A percentile compares a stretch with the other conserved stretches of the same genome.
These are phyloP conservation scores for Napeogenes sylphis DNA, from an alignment of 2,888 invertebrate species.

Conservation along the genomic window DNA sequence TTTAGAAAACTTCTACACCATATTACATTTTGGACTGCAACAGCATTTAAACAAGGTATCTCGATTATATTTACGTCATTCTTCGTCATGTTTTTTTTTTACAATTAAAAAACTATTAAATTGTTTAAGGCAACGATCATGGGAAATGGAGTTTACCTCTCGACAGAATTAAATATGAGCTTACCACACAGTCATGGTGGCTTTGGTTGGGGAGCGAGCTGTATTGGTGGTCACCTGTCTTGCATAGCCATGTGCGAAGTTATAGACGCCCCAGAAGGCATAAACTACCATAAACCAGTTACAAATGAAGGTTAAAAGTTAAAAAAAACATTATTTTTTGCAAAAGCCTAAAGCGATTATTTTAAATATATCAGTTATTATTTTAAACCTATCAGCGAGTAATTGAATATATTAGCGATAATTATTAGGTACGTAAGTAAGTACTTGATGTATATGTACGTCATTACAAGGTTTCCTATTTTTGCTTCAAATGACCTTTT, in stretches of 20 bases:
- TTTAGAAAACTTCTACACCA: slow-evolving; percentile 88
- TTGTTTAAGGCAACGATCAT: slow-evolving; percentile 77
- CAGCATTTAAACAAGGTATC: slow-evolving; percentile 82
- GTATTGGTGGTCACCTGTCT: slow-evolving; percentile 85
- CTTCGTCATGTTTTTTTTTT: slow-evolving; percentile 2
- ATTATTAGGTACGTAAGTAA: no score
- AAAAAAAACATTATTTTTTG: neutral
- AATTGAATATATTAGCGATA: no score
- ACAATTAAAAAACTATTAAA: slow-evolving; percentile 14
- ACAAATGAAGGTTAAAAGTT: slow-evolving; percentile 53
- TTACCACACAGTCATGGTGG: slow-evolving; percentile 84
- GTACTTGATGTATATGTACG: no score
- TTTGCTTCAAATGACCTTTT: no score
- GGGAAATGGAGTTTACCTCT: slow-evolving; percentile 86
- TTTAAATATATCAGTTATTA: no score
- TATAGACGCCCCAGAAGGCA: slow-evolving; percentile 82
- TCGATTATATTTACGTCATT: neutral
- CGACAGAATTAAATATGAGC: slow-evolving; percentile 84
- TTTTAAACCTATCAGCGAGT: no score
- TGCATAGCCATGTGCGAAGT: slow-evolving; percentile 90
- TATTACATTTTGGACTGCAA: slow-evolving; percentile 86
- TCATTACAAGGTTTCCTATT: no score
- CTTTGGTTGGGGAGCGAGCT: slow-evolving; percentile 86
- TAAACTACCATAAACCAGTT: slow-evolving; percentile 72
- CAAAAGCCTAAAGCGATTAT: no score